A percentile compares a stretch with the other conserved stretches of the same genome.
Evolutionary conservation across 2,888 invertebrate species (phyloP).

Genomic region (Labia minor): DNA sequence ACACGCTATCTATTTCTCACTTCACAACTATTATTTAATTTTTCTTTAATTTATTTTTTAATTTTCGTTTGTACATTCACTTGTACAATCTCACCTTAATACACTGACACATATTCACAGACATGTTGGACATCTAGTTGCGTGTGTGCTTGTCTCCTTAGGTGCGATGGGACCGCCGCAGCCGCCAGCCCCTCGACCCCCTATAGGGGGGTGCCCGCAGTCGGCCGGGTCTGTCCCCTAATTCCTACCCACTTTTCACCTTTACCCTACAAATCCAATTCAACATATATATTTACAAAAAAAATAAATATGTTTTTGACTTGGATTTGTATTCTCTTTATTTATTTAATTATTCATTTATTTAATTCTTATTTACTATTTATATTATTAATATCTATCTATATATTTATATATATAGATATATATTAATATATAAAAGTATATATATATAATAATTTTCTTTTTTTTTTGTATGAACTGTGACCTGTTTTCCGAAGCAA

Average conservation of each 20-base stretch:
- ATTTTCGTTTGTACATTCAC: not conserved
- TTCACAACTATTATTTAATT: not conserved
- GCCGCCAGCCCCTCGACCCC: not conserved
- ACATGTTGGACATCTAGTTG: not conserved
- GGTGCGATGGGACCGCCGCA: constrained; percentile 13
- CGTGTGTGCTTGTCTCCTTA: constrained; percentile 13
- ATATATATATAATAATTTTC: too few relatives aligned
- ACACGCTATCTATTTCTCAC: not conserved
- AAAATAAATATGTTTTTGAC: constrained; percentile 15
- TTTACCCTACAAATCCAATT: not conserved
- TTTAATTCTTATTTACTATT: constrained; percentile 16
- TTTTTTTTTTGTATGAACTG: too few relatives aligned
- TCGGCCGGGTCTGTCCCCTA: constrained; percentile 1
- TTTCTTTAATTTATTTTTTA: not conserved
- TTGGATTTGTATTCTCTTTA: not conserved
- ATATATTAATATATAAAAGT: too few relatives aligned
- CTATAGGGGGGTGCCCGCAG: not conserved
- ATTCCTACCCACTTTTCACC: not conserved
- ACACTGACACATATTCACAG: not conserved
- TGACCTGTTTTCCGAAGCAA: too few relatives aligned
- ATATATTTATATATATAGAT: too few relatives aligned
- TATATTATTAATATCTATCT: too few relatives aligned
- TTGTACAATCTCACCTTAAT: too few relatives aligned
- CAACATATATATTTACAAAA: not conserved
- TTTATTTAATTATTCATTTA: constrained; percentile 19